Evolutionary conservation across 2,113 vertebrate genomes (phyloP), one percentile per base, ranked within the genome.

Genomic region (Eulemur macaco): DNA sequence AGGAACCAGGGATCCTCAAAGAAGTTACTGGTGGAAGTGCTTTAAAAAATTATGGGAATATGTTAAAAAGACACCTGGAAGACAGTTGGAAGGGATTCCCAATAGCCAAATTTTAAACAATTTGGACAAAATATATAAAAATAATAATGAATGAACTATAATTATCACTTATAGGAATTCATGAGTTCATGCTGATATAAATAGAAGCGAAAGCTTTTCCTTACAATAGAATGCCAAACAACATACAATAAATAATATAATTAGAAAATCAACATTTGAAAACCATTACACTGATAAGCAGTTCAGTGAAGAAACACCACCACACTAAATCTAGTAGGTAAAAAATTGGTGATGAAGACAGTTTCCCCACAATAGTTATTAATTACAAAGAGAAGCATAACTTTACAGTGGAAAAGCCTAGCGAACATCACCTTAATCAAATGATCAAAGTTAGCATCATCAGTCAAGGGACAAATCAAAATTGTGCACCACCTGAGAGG

Each of bases 331-430:
- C 25, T 11, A 84, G 45, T 64, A 29, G 8, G 45, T 64, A 11
- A 95, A 95, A 95, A 88, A 13, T 12, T 84, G 29, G 83, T 71
- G 27, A 83, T 81, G 50, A 92, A 85, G 77, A 93, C 20, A 81
- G n/a, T 95, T 96, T 85, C 27, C 12, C 18, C 18, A 83, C 39
- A 74, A 88, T 45, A 86, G 1, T 20, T 63, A 76, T 10, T 80
- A 73, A 82, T 77, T 87, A 83, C 31, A 87, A 83, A 87, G 17
- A 60, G 27, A 90, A 42, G 47, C 12, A 5, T 21, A 13, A 54
- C 60, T 91, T 63, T 20, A 73, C 42, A 29, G 18, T 50, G 20
- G 45, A 69, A 27, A 91, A 45, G 34, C 5, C n/a, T 73, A 37
- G 45, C 3, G 54, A 56, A 45, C 5, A 37, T 2, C 5, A 10